Percentiles rank a stretch among this genome's conserved stretches.
Conservation (phyloP, 2,113 vertebrate genomes). For the Cyprinus carpio region DNA sequence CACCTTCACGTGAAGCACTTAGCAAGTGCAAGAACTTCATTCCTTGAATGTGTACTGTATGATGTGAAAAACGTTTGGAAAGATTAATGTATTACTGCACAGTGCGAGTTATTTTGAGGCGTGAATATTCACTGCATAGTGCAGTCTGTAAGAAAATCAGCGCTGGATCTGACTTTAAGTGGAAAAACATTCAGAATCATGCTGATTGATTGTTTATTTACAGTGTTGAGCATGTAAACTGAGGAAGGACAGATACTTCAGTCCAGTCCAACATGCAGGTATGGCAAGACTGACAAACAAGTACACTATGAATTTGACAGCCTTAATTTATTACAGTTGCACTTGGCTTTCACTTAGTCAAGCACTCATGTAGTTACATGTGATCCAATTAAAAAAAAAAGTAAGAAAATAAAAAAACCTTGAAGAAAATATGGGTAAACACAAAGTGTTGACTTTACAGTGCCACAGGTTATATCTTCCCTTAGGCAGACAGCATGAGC, state of each 20-base stretch:
- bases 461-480: not conserved
- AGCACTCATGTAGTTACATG: not conserved
- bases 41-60: not conserved
- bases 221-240: not conserved
- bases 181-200: not conserved
- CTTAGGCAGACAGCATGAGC: not conserved
- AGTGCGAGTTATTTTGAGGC: not conserved
- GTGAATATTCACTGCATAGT: not conserved
- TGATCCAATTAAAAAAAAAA: not conserved
- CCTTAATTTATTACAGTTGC: not conserved
- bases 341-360: slow-evolving; percentile 1
- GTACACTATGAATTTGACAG: slow-evolving; percentile 1
- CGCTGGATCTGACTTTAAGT: not conserved
- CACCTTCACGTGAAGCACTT: not conserved
- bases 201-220: not conserved
- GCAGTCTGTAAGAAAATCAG: not conserved
- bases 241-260: not conserved
- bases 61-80: not conserved
- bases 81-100: not conserved
- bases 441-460: slow-evolving; percentile 1
- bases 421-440: not conserved
- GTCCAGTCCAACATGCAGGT: not conserved
- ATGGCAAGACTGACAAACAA: slow-evolving; percentile 15
- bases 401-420: no score
- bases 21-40: not conserved